Base-by-base conservation (phyloP, 2,113 vertebrate genomes). In the Clarias gariepinus region DNA sequence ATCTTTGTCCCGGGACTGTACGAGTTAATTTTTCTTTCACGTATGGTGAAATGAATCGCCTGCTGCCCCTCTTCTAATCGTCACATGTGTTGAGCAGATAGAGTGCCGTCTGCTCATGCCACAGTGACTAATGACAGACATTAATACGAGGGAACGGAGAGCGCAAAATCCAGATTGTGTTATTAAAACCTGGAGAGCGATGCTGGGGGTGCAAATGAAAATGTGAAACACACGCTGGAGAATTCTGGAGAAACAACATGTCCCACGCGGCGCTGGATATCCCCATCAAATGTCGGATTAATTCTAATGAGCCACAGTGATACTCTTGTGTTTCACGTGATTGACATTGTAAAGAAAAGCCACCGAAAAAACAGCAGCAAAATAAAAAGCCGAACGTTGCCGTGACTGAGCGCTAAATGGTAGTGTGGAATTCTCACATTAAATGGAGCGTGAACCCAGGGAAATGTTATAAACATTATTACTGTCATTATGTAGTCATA, bases 161-260 rank as follows among this genome's bases (percentile, higher is more conserved):
- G 81, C 74, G 63, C 83, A 52, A 76, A 69, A 77, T 86, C 84
- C 89, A 89, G 89, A 89, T 89, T 89, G 89, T 88, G 86, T 89
- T 89, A 89, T 89, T 89, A 89, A 89, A 89, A 89, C 86, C 84
- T 89, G 89, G 86, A 89, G 89, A 86, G 89, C 64, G 81, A 81
- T 82, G 74, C 64, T 83, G 81, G 69, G 85, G 84, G 82, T 81
- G 82, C 82, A 78, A 73, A 85, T 77, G 69, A 86, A 61, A 79
- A 83, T 86, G 73, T 73, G 69, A 57, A 80, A 79, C 57, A 41
- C 53, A 52, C 25, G n/a, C 23, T 57, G 74, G 30, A 69, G 52
- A n/a, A 23, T 63, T 77, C 53, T 74, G 58, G 47, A 82, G 53
- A 85, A 74, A 71, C 77, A 61, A 84, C 52, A 74, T 60, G 78